phyloP scores from a whole-genome alignment of 2,888 invertebrate species.

The Ophioninae sp. region DNA sequence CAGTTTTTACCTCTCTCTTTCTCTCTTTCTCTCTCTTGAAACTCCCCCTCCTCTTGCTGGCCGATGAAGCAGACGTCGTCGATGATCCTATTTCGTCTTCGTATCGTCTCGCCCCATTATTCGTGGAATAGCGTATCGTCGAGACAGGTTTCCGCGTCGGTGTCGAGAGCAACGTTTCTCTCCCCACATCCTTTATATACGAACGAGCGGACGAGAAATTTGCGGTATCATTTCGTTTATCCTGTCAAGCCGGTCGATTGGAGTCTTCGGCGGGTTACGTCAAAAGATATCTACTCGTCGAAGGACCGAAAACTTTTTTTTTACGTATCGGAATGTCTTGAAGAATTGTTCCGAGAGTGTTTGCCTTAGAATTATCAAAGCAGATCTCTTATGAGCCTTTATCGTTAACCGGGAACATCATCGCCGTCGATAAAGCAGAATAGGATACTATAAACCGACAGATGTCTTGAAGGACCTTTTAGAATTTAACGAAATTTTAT shows the following conservation, averaged over 20 bases:
- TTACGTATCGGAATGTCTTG: background rate
- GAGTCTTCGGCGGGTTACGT: constrained; percentile 8
- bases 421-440: no score
- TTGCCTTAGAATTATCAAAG: no score
- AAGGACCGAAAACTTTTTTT: background rate
- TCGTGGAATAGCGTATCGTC: constrained; percentile 62
- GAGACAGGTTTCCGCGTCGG: constrained; percentile 30
- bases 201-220: constrained; percentile 36
- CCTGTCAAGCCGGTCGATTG: constrained; percentile 25
- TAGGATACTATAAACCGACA: no score
- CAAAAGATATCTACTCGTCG: background rate
- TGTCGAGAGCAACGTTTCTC: constrained; percentile 22
- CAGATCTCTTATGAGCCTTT: no score
- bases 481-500: no score
- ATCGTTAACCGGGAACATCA: no score
- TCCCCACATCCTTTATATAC: constrained; percentile 11
- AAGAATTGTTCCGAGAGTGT: background rate
- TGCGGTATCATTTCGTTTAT: constrained; percentile 45
- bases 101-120: constrained; percentile 62
- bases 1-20: background rate
- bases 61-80: constrained; percentile 45
- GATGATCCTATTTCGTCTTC: constrained; percentile 73
- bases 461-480: no score
- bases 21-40: background rate
- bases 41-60: constrained; percentile 7